phyloP scores from a whole-genome alignment of 2,888 invertebrate genomes.

The Tenodera sinensis region DNA sequence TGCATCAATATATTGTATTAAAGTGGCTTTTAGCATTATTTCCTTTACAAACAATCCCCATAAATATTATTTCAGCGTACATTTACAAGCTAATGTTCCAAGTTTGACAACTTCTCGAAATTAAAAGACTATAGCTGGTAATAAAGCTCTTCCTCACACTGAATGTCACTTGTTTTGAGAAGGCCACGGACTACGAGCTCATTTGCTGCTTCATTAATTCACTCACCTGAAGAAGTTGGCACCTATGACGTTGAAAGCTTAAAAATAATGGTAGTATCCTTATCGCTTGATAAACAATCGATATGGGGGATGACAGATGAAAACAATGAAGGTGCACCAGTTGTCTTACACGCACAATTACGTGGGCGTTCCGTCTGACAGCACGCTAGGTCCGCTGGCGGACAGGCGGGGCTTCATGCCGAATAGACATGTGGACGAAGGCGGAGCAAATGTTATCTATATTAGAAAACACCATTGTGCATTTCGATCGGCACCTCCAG shows the following conservation, averaged over 20 bases:
- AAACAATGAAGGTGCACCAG: neutral
- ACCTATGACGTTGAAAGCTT: neutral
- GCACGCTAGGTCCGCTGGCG: neutral
- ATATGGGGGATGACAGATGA: neutral
- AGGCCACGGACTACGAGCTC: neutral
- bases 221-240: neutral
- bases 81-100: too few relatives aligned
- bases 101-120: too few relatives aligned
- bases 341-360: neutral
- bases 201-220: neutral
- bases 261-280: neutral
- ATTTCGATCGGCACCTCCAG: neutral
- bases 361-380: neutral
- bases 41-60: too few relatives aligned
- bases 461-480: neutral
- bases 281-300: neutral
- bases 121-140: too few relatives aligned
- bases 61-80: too few relatives aligned
- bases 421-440: neutral
- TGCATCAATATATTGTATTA: too few relatives aligned
- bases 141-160: too few relatives aligned
- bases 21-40: too few relatives aligned
- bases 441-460: conserved; percentile 7
- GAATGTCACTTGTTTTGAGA: too few relatives aligned
- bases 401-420: neutral